Evolutionary conservation across 1,140 invertebrate genomes (phyloP).

Genomic region (Caenorhabditis brenneri): DNA sequence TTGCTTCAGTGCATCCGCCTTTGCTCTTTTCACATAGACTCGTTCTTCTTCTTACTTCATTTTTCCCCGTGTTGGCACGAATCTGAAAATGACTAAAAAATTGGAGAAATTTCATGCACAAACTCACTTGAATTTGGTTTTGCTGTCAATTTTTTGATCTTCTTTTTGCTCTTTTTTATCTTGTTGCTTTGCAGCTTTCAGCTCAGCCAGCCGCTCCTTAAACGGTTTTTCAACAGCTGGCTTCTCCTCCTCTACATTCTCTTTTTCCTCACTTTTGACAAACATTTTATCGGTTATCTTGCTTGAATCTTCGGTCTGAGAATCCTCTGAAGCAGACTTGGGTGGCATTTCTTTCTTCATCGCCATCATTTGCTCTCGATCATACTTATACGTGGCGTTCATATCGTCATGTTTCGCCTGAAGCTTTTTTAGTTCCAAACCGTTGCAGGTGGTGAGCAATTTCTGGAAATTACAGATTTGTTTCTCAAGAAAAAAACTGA

Average conservation of each 20-base stretch:
- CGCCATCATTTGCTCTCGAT: slow-evolving; percentile 1
- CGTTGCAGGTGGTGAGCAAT: too few species aligned
- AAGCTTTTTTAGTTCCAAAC: too few species aligned
- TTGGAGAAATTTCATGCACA: background rate
- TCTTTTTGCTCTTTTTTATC: background rate
- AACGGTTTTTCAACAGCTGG: background rate
- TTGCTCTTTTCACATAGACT: too few species aligned
- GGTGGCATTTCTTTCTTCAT: background rate
- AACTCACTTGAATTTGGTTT: slow-evolving; percentile 39
- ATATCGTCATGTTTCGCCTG: background rate
- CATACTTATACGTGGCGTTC: background rate
- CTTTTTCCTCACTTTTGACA: background rate
- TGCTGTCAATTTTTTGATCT: background rate
- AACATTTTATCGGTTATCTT: background rate
- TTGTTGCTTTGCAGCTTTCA: background rate
- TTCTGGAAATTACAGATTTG: too few species aligned
- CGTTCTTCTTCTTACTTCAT: slow-evolving; percentile 51
- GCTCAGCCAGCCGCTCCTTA: background rate
- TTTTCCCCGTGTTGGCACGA: slow-evolving; percentile 44
- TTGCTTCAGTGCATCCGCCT: too few species aligned
- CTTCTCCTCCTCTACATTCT: background rate
- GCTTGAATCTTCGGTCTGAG: background rate
- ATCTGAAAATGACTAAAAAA: background rate
- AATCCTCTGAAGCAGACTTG: background rate
- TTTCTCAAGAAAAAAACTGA: too few species aligned